phyloP scores from a whole-genome alignment of 1,140 invertebrate species.

The Drosophila kepulauana region DNA sequence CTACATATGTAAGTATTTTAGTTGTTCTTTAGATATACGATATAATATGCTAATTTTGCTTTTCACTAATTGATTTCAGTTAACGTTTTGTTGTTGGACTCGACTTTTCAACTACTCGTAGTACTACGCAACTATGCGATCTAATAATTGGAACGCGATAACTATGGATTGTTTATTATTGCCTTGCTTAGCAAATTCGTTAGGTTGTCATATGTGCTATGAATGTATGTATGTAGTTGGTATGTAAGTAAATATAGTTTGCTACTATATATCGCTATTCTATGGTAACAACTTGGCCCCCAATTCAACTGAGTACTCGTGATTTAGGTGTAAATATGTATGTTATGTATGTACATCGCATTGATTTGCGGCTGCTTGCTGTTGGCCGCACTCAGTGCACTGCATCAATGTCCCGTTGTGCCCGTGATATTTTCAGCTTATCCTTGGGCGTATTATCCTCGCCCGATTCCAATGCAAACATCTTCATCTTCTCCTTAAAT shows the following conservation, averaged over 20 bases:
- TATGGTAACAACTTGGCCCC: constrained; percentile 72
- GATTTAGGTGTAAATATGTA: neutral
- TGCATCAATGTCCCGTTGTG: constrained; percentile 95
- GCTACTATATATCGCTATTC: constrained; percentile 53
- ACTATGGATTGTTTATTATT: constrained; percentile 68
- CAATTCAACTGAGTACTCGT: constrained; percentile 58
- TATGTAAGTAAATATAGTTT: constrained; percentile 18
- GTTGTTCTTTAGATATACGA: constrained; percentile 21
- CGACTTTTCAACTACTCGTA: constrained; percentile 28
- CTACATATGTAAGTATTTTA: constrained; percentile 35
- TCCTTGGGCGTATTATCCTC: constrained; percentile 94
- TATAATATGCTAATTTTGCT: constrained; percentile 62
- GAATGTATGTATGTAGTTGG: constrained; percentile 18
- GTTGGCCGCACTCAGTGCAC: constrained; percentile 84
- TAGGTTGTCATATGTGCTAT: constrained; percentile 55
- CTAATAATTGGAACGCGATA: constrained; percentile 61
- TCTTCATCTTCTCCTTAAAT: constrained; percentile 98
- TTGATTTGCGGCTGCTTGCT: neutral
- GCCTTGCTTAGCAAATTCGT: constrained; percentile 84
- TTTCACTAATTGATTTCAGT: constrained; percentile 77
- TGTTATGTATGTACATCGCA: constrained; percentile 63
- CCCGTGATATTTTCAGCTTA: constrained; percentile 96
- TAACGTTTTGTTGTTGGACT: constrained; percentile 50
- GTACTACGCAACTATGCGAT: constrained; percentile 38
- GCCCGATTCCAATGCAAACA: constrained; percentile 97